Evolutionary conservation across 2,888 invertebrate genomes (phyloP).

Genomic region (Mallateleia sp.): DNA sequence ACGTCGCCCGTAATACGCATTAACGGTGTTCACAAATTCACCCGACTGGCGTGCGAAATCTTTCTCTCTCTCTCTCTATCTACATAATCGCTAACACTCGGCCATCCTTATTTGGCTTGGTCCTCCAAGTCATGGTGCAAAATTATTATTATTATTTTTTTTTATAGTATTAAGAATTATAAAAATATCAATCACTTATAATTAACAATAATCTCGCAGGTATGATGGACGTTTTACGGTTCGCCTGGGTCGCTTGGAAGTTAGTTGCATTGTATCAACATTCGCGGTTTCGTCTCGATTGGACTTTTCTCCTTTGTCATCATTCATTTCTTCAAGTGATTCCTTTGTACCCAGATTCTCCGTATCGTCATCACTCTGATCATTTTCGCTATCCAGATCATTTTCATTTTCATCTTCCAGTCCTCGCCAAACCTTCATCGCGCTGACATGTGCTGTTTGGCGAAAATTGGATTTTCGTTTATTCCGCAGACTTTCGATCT

Average conservation of each 20-base stretch:
- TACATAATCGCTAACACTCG: neutral
- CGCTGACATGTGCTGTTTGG: neutral
- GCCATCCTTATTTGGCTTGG: neutral
- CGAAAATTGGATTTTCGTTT: neutral
- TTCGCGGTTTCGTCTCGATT: neutral
- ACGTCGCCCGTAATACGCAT: too few relatives aligned
- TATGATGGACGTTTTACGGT: neutral
- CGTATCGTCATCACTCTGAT: too few relatives aligned
- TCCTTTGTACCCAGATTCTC: too few relatives aligned
- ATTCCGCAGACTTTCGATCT: neutral
- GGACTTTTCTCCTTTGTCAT: too few relatives aligned
- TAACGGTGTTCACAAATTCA: too few relatives aligned
- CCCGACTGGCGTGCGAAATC: too few relatives aligned
- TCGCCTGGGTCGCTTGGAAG: neutral
- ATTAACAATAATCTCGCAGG: neutral
- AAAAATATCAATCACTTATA: neutral
- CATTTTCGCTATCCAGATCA: neutral
- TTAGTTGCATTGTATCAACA: too few relatives aligned
- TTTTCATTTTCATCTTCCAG: neutral
- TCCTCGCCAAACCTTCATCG: constrained; percentile 1
- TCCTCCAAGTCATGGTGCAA: neutral
- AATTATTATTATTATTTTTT: too few relatives aligned
- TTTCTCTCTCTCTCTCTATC: too few relatives aligned
- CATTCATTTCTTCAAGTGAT: too few relatives aligned
- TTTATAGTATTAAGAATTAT: neutral